These are phyloP conservation scores for Illadopsis cleaveri DNA, from an alignment of 2,113 vertebrate species.

Conservation along the genomic window DNA sequence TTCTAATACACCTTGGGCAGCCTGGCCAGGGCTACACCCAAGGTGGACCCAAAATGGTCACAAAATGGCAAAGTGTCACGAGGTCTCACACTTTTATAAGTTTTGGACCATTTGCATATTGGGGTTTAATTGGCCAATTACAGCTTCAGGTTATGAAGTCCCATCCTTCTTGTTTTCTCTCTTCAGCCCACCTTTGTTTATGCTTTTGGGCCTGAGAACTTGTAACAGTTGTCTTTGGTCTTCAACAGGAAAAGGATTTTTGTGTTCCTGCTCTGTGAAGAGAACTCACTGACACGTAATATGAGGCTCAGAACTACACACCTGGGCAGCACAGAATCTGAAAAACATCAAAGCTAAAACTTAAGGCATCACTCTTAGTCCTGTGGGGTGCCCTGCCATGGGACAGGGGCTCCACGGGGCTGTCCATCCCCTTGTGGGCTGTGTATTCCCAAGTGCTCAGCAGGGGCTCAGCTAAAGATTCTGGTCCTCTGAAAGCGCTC, in stretches of 20 bases:
- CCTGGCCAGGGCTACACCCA: neutral
- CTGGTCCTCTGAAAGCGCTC: neutral
- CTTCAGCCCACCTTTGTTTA: neutral
- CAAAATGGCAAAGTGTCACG: accelerated
- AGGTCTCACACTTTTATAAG: neutral
- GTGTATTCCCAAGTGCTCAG: accelerated
- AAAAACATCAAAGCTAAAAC: neutral
- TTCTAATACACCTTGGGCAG: neutral
- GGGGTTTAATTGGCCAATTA: neutral
- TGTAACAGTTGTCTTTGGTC: neutral
- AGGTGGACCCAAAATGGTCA: neutral
- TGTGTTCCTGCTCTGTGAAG: neutral
- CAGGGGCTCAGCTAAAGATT: neutral
- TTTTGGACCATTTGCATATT: neutral
- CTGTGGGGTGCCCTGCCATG: accelerated
- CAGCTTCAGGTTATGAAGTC: neutral
- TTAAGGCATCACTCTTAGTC: neutral
- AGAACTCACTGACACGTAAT: neutral
- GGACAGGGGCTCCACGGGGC: accelerated
- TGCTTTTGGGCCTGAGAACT: neutral
- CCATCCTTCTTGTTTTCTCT: neutral
- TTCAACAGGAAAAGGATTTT: neutral
- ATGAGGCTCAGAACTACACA: neutral
- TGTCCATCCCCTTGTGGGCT: accelerated
- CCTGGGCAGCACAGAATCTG: neutral